Conservation (phyloP, 2,888 invertebrate genomes). For the Ptychoptera albimana region DNA sequence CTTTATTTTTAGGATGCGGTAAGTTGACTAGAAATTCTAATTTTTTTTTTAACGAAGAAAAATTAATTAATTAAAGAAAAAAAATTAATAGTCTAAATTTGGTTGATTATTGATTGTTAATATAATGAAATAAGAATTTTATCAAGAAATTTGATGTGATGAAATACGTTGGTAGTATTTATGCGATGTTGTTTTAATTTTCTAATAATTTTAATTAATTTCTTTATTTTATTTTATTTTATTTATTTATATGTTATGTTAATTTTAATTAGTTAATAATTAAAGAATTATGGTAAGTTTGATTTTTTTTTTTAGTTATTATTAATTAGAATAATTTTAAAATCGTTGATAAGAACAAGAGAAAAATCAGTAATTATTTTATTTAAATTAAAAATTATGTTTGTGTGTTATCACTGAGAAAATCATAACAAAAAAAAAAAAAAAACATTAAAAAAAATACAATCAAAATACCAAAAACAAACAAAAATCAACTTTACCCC, state of each 20-base stretch:
- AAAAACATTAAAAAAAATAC: not conserved
- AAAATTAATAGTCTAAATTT: constrained; percentile 2
- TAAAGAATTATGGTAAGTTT: no score
- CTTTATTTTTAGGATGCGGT: constrained; percentile 33
- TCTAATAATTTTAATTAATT: constrained; percentile 4
- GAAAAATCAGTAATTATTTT: constrained; percentile 4
- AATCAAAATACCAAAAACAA: no score
- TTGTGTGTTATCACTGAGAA: not conserved
- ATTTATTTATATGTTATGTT: not conserved
- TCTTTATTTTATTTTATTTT: constrained; percentile 3
- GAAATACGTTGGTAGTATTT: constrained; percentile 2
- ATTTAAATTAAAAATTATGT: no score
- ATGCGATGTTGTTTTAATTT: constrained; percentile 12
- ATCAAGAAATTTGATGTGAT: no score
- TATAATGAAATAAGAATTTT: constrained; percentile 9
- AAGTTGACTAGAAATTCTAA: constrained; percentile 22
- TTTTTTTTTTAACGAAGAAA: constrained; percentile 10
- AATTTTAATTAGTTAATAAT: no score
- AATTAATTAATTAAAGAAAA: constrained; percentile 2
- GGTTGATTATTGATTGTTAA: no score
- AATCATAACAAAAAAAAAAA: no score
- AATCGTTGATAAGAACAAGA: no score
- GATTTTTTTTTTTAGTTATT: no score
- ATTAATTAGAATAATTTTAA: no score
- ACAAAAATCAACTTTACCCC: not conserved